Base-by-base conservation (phyloP, 2,888 invertebrate species). In the Dryocosmus kuriphilus region DNA sequence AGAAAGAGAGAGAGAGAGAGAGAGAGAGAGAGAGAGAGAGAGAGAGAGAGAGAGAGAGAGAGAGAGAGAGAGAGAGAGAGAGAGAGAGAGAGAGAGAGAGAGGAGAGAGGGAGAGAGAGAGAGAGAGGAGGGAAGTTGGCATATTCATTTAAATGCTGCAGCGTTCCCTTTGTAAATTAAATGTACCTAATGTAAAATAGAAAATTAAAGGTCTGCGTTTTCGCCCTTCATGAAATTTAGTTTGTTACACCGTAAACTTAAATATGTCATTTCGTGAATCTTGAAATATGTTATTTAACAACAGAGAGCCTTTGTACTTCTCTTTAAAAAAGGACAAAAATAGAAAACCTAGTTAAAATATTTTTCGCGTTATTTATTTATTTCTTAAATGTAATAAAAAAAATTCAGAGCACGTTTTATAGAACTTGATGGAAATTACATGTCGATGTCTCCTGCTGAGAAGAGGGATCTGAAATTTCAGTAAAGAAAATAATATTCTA, bases 391-490 rank as follows among this genome's bases (percentile, higher is more conserved):
- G 46, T 46, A 46, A 51, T 67, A 46, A 51, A 46, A 38, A 67
- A 41, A 67, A 46, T 67, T 38, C 65, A 27, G 38, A 65, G 65
- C 41, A 65, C 41, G 24, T 65, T 67, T 46, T 19, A 46, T 30
- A 67, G 27, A 27, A 46, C 30, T 16, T 67, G 46, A 67, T 14
- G 46, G 46, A 46, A 67, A 67, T 67, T 67, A 46, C 46, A 67
- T 67, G 46, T 46, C 19, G 19, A 65, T 38, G 22, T 19, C 46
- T n/a, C 35, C 67, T 27, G 38, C 19, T 27, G 67, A 67, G 67
- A 67, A 46, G 46, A 67, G 46, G 19, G 19, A 67, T 22, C 27
- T 46, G 16, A 9, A 65, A 67, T 46, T 67, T 67, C 46, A 46
- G 46, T 19, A 46, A 46, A 67, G 46, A 30, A 46, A 67, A 67